phyloP scores from a whole-genome alignment of 2,888 invertebrate species.

The Pemphredon lugubris region DNA sequence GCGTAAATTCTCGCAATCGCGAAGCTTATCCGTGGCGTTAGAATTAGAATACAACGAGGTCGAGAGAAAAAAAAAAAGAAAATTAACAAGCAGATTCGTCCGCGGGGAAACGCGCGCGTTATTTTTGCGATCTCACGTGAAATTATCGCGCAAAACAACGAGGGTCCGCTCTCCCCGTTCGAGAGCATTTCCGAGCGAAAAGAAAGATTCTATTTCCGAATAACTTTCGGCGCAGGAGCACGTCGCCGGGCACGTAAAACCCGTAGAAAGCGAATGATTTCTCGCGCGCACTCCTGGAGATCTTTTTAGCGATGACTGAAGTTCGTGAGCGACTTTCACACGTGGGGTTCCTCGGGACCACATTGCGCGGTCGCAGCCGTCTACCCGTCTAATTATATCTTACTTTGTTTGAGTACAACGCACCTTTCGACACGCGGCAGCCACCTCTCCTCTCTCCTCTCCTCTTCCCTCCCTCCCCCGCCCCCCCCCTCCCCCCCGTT shows the following conservation, averaged over 20 bases:
- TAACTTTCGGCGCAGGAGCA: conserved; percentile 37
- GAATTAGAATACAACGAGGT: too few species aligned
- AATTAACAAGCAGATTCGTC: too few species aligned
- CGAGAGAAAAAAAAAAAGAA: too few species aligned
- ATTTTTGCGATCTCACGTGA: too few species aligned
- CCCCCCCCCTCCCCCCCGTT: conserved; percentile 4
- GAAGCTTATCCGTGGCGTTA: too few species aligned
- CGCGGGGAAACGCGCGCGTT: too few species aligned
- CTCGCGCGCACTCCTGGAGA: conserved; percentile 38
- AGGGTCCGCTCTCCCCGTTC: too few species aligned
- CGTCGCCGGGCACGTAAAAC: conserved; percentile 31
- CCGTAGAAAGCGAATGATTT: conserved; percentile 64
- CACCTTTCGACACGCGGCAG: conserved; percentile 77
- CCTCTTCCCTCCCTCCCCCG: conserved; percentile 49
- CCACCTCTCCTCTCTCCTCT: conserved; percentile 60
- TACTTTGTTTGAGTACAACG: conserved; percentile 81
- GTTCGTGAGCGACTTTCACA: conserved; percentile 65
- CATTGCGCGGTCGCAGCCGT: conserved; percentile 50
- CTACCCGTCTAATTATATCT: conserved; percentile 77
- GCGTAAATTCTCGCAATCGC: too few species aligned
- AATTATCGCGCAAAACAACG: not conserved
- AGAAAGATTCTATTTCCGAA: conserved; percentile 48
- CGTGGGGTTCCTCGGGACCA: conserved; percentile 59
- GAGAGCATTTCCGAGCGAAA: conserved; percentile 20
- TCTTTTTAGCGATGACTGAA: conserved; percentile 64